These are phyloP conservation scores for Zoanthus sansibaricus DNA, from an alignment of 92 coral and sea anemone species.

Conservation along the genomic window DNA sequence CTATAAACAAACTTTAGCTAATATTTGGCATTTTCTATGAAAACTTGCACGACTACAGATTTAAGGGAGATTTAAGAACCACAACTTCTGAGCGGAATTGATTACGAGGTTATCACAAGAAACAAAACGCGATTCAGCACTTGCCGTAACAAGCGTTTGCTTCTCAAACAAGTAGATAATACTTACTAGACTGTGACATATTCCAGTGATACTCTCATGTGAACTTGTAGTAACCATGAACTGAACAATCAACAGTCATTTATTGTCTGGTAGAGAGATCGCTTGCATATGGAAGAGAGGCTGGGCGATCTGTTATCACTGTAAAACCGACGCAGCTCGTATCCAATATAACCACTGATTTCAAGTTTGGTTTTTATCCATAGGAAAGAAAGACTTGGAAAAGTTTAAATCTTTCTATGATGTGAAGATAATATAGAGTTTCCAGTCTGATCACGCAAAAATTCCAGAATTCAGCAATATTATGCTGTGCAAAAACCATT, in stretches of 20 bases:
- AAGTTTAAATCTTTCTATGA: background rate
- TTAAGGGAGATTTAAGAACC: too few relatives aligned
- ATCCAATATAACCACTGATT: background rate
- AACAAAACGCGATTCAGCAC: too few relatives aligned
- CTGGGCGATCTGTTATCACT: background rate
- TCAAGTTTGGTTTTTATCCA: background rate
- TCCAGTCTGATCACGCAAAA: slow-evolving; percentile 22
- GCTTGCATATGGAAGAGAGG: background rate
- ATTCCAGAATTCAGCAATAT: slow-evolving; percentile 12
- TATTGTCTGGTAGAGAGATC: background rate
- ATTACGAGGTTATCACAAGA: too few relatives aligned
- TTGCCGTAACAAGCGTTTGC: too few relatives aligned
- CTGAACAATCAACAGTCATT: slow-evolving; percentile 7
- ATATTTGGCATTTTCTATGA: too few relatives aligned
- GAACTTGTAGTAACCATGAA: slow-evolving; percentile 3
- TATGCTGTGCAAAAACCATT: slow-evolving; percentile 39
- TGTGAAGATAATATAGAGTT: background rate
- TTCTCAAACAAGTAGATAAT: too few relatives aligned
- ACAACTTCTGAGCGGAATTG: too few relatives aligned
- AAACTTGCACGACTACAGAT: too few relatives aligned
- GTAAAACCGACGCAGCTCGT: background rate
- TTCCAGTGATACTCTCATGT: background rate
- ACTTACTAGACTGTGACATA: background rate
- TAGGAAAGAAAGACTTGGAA: background rate
- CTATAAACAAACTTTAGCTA: too few relatives aligned